Evolutionary conservation across 2,888 invertebrate genomes (phyloP).

Genomic region (Drosophila barbarae): DNA sequence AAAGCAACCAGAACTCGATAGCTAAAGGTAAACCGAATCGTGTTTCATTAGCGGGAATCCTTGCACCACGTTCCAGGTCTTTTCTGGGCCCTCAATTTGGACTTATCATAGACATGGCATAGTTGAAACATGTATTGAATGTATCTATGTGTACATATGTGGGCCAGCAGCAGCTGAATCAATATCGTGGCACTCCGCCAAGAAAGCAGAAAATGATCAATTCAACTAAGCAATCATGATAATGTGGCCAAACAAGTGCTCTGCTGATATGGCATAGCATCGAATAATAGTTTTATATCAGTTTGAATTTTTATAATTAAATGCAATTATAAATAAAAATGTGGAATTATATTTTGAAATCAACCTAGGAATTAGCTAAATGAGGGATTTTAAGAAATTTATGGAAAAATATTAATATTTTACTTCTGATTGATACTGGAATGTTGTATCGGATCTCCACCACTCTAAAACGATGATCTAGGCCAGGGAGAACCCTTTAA

Average conservation of each 20-base stretch:
- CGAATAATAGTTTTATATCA: not conserved
- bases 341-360: not conserved
- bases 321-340: not conserved
- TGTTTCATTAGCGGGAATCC: constrained; percentile 18
- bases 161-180: constrained; percentile 13
- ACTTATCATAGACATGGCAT: not conserved
- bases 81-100: not conserved
- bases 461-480: no score
- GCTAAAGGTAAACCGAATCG: constrained; percentile 12
- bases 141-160: not conserved
- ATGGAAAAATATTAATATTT: no score
- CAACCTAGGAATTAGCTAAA: no score
- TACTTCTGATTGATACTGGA: no score
- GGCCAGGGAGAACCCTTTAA: no score
- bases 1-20: constrained; percentile 30
- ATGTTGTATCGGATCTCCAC: no score
- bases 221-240: constrained; percentile 3
- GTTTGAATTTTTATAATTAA: not conserved
- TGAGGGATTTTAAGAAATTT: not conserved
- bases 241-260: not conserved
- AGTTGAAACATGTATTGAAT: no score
- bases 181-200: constrained; percentile 1
- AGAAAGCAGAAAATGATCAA: not conserved
- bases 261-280: constrained; percentile 3
- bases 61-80: not conserved